These are phyloP conservation scores for Pituophis catenifer DNA, from an alignment of 2,113 vertebrate species.

Conservation along the genomic window DNA sequence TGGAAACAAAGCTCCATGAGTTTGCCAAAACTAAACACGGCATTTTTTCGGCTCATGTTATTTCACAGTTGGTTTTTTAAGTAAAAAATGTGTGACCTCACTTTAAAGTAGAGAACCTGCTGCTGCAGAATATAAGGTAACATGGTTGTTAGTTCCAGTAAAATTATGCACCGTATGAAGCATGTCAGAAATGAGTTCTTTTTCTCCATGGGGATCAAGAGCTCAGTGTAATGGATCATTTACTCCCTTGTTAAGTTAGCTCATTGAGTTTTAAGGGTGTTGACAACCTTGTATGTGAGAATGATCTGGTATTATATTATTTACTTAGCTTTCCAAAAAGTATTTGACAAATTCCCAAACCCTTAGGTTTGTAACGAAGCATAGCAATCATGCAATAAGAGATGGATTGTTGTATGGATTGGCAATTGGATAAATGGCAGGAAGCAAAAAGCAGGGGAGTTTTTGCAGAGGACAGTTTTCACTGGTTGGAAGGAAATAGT, in stretches of 20 bases:
- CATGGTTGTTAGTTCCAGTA: conserved; percentile 59
- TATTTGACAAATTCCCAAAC: neutral
- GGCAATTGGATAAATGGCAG: neutral
- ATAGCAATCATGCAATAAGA: neutral
- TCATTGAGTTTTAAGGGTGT: neutral
- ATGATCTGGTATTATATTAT: neutral
- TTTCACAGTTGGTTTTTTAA: conserved; percentile 55
- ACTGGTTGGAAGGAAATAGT: neutral
- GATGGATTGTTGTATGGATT: neutral
- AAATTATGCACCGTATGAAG: conserved; percentile 9
- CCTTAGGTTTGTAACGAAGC: neutral
- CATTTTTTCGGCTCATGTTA: conserved; percentile 37
- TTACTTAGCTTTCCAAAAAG: neutral
- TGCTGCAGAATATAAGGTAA: conserved; percentile 42
- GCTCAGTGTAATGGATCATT: neutral
- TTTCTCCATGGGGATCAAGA: neutral
- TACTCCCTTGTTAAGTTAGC: neutral
- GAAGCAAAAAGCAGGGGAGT: neutral
- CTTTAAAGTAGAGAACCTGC: conserved; percentile 56
- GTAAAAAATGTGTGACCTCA: conserved; percentile 58
- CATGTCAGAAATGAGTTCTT: conserved; percentile 25
- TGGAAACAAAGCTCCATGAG: conserved; percentile 13
- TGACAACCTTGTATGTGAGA: neutral
- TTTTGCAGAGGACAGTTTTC: neutral
- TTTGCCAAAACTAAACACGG: conserved; percentile 57